Conservation (phyloP, 1,140 invertebrate species). For the Coelopa frigida region DNA sequence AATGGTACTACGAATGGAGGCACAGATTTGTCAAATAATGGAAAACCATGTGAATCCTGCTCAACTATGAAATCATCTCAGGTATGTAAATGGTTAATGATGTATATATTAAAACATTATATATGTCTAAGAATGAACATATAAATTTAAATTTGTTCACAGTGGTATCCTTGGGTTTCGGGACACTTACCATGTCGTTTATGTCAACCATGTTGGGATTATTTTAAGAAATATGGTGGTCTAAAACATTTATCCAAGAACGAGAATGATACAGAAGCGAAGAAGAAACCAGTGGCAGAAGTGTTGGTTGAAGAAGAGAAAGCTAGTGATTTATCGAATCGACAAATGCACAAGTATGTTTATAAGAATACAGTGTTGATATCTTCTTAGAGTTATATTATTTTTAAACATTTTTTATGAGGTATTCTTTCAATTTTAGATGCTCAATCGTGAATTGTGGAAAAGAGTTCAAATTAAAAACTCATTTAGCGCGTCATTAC, state of each 20-base stretch:
- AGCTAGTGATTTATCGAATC: conserved; percentile 45
- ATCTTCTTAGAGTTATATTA: too few relatives aligned
- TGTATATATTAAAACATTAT: neutral
- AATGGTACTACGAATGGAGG: conserved; percentile 56
- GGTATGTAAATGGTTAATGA: conserved; percentile 17
- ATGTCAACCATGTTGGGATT: conserved; percentile 90
- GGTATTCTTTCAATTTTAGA: too few relatives aligned
- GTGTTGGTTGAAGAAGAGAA: conserved; percentile 47
- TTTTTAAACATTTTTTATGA: too few relatives aligned
- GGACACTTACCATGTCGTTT: conserved; percentile 82
- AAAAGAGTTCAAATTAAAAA: conserved; percentile 91
- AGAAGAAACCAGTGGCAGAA: conserved; percentile 53
- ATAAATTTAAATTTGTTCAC: conserved; percentile 31
- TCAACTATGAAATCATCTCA: conserved; percentile 37
- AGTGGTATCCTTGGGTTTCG: conserved; percentile 93
- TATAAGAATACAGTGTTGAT: neutral
- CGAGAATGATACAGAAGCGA: conserved; percentile 52
- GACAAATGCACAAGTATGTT: conserved; percentile 39
- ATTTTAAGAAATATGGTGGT: conserved; percentile 98
- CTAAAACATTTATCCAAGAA: conserved; percentile 63
- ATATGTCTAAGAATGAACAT: conserved; percentile 7
- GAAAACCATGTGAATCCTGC: conserved; percentile 77
- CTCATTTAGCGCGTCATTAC: conserved; percentile 85
- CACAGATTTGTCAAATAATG: conserved; percentile 55
- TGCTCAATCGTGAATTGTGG: conserved; percentile 84